phyloP scores from a whole-genome alignment of 2,113 vertebrate species.

The Zosterops lateralis region DNA sequence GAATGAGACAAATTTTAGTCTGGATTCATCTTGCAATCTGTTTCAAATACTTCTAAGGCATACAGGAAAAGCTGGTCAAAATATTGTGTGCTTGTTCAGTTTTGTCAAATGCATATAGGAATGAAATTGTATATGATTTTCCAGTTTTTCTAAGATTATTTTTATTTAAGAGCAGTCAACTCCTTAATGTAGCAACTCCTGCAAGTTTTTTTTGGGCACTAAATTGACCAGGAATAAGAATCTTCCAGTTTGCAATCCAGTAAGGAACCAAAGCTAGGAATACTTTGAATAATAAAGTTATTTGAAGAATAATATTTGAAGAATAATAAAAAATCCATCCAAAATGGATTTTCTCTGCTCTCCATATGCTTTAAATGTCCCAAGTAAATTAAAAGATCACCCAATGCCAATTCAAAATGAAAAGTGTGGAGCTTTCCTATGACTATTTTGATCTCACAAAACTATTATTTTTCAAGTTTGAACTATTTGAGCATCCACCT shows the following conservation, averaged over 20 bases:
- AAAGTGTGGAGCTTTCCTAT: not conserved
- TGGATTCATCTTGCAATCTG: not conserved
- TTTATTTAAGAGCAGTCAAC: not conserved
- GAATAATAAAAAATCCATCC: not conserved
- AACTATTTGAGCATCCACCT: not conserved
- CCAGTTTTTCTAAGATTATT: not conserved
- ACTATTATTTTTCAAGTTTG: not conserved
- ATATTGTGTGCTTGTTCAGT: not conserved
- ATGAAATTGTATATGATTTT: not conserved
- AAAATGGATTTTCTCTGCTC: not conserved
- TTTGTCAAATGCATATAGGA: not conserved
- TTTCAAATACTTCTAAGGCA: not conserved
- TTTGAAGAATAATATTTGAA: not conserved
- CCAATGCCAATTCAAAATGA: not conserved
- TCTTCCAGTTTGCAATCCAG: not conserved
- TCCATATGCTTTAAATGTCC: not conserved
- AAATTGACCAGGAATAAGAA: not conserved
- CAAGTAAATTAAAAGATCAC: not conserved
- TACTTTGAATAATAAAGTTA: not conserved
- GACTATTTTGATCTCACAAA: not conserved
- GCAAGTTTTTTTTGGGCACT: not conserved
- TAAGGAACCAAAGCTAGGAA: not conserved
- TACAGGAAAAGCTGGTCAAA: not conserved
- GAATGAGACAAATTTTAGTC: not conserved
- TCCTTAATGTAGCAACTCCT: not conserved